Evolutionary conservation across 2,113 vertebrate species (phyloP), one percentile per base, ranked within the genome.

Genomic region (Trogon melanurus): DNA sequence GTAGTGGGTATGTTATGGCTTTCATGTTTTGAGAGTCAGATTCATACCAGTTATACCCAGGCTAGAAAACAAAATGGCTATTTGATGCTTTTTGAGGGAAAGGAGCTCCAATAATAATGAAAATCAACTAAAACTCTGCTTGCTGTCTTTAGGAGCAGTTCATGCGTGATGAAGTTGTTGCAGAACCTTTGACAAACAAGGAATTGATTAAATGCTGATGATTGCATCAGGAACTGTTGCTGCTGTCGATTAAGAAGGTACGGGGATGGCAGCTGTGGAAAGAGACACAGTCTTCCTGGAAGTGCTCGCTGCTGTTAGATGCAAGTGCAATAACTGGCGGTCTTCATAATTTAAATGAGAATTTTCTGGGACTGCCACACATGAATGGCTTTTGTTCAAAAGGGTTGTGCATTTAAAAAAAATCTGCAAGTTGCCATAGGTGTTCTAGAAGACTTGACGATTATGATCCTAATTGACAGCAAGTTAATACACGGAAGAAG

Each of bases 91-190:
- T 53, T 64, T 76, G 44, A 29, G 29, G 27, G 47, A 53, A 22
- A 32, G 10, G 6, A 78, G 6, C 18, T 71, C 7, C 4, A 44
- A 66, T 80, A 32, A 0, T 41, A 47, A 22, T 34, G 8, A 66
- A 83, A 73, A 22, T 18, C 4, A 21, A 34, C 57, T 91, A 64
- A 88, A 96, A 75, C 16, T 69, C 32, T 79, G 0, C 38, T 91
- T 95, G 19, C 51, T 95, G 13, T 94, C 87, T 97, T 72, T 96
- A 99, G 99, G 99, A 99, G 75, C 97, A 98, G 86, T 99, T 99
- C 91, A 97, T 98, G 98, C 98, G 96, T 29, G 99, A 98, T 79
- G 99, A 99, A 98, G 94, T 98, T 16, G 29, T 99, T 6, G 96
- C 98, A 79, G 98, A 98, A 32, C 98, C 98, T 65, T 80, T 98